Evolutionary conservation across 2,888 invertebrate genomes (phyloP).

Genomic region (Temnothorax rugatulus): DNA sequence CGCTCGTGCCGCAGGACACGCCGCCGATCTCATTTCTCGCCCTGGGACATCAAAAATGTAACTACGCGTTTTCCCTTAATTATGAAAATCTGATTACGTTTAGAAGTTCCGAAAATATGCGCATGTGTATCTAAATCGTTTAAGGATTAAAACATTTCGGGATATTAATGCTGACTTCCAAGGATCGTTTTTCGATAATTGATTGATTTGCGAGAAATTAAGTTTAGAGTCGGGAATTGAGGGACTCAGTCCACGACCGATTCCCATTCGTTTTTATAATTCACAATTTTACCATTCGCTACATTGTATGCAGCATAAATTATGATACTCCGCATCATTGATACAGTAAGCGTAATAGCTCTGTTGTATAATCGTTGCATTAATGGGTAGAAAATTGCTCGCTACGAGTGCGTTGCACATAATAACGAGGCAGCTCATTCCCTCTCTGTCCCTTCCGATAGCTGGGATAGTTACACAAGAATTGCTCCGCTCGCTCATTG

Average conservation of each 20-base stretch:
- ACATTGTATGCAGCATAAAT: conserved; percentile 21
- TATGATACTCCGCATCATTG: conserved; percentile 42
- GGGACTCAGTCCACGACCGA: neutral
- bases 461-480: conserved; percentile 32
- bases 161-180: neutral
- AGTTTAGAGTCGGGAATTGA: neutral
- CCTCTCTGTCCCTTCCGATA: conserved; percentile 1
- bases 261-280: neutral
- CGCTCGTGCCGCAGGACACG: neutral
- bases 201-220: neutral
- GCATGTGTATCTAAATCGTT: neutral
- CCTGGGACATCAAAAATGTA: neutral
- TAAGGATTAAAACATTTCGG: neutral
- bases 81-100: neutral
- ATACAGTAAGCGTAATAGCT: conserved; percentile 50
- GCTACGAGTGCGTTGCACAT: conserved; percentile 39
- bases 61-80: neutral
- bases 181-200: neutral
- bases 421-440: conserved; percentile 29
- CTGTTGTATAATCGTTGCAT: conserved; percentile 57
- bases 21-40: neutral
- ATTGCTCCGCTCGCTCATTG: conserved; percentile 5
- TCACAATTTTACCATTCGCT: neutral
- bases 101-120: neutral
- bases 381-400: conserved; percentile 57